Evolutionary conservation across 2,888 invertebrate genomes (phyloP).

Genomic region (Eupithecia centaureata): DNA sequence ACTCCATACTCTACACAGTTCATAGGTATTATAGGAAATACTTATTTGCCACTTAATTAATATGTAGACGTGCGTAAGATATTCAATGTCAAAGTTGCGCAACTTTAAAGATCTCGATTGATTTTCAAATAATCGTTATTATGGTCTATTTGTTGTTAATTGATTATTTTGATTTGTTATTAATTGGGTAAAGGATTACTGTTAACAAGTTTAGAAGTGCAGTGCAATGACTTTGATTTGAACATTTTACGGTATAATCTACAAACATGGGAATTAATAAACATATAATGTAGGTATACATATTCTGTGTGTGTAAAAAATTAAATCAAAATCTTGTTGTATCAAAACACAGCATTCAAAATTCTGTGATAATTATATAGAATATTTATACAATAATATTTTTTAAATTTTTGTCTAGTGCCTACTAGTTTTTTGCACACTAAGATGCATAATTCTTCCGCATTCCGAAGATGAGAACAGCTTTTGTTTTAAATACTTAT

Average conservation of each 20-base stretch:
- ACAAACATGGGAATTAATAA: not conserved
- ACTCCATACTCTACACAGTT: not conserved
- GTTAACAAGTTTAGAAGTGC: not conserved
- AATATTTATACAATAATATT: too few relatives aligned
- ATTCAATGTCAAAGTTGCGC: conserved; percentile 33
- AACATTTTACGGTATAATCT: not conserved
- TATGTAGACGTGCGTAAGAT: conserved; percentile 33
- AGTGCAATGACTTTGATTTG: not conserved
- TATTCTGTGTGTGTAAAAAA: too few relatives aligned
- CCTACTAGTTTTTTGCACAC: not conserved
- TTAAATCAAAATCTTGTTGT: too few relatives aligned
- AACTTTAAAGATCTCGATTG: conserved; percentile 32
- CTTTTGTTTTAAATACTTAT: not conserved
- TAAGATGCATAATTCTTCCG: not conserved
- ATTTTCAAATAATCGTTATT: conserved; percentile 27
- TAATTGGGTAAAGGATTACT: conserved; percentile 10
- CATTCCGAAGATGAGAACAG: not conserved
- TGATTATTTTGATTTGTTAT: conserved; percentile 19
- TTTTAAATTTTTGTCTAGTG: not conserved
- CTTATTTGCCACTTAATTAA: conserved; percentile 31
- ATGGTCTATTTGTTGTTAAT: conserved; percentile 27
- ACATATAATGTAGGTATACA: too few relatives aligned
- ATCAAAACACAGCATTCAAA: too few relatives aligned
- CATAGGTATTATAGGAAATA: conserved; percentile 25
- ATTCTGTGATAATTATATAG: too few relatives aligned